phyloP scores from a whole-genome alignment of 1,140 invertebrate genomes.

The Nebria ingens region DNA sequence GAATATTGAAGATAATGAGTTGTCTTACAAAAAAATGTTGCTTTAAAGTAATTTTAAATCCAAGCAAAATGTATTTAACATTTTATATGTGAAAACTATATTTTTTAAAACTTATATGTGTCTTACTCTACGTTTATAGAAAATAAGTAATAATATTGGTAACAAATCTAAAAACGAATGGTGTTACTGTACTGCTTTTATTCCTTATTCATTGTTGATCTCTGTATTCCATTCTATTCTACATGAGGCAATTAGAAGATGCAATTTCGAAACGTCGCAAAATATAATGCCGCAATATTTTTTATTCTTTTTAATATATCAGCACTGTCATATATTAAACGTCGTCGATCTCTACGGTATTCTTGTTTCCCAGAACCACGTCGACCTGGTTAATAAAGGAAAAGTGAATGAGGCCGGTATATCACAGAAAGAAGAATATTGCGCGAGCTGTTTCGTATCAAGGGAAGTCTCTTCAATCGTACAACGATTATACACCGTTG shows the following conservation, averaged over 20 bases:
- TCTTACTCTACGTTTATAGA: background rate
- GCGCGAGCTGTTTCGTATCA: background rate
- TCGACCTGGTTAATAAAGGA: background rate
- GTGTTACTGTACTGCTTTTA: background rate
- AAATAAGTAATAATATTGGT: background rate
- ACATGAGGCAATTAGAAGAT: background rate
- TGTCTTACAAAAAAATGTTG: background rate
- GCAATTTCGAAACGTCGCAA: background rate
- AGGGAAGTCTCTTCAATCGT: background rate
- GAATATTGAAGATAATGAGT: no score
- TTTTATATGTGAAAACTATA: no score
- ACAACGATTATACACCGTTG: background rate
- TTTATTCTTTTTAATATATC: background rate
- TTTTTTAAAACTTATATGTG: background rate
- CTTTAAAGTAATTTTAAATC: background rate
- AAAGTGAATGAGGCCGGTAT: no score
- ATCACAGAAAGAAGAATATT: background rate
- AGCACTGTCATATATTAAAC: background rate
- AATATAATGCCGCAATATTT: background rate
- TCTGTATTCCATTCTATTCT: background rate
- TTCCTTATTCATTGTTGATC: background rate
- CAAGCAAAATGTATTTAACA: background rate
- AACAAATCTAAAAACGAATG: background rate
- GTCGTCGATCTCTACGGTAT: background rate
- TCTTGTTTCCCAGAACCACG: background rate